Percentiles rank a stretch among this genome's conserved stretches.
These are phyloP conservation scores for Vidua chalybeata DNA, from an alignment of 2,113 vertebrate genomes.

Conservation along the genomic window DNA sequence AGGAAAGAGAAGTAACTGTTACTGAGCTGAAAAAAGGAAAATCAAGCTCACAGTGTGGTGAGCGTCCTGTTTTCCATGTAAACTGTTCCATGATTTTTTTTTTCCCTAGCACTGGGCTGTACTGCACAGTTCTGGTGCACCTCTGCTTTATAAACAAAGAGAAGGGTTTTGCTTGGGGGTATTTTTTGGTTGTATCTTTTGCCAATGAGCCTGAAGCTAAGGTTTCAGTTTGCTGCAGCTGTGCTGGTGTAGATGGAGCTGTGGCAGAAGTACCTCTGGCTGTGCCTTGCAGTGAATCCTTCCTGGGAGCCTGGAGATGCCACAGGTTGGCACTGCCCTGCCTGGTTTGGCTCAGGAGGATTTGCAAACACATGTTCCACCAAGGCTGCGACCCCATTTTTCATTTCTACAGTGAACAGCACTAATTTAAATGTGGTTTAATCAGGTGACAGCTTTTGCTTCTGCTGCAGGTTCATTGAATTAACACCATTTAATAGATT, in stretches of 20 bases:
- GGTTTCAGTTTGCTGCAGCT: neutral
- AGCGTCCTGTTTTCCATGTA: neutral
- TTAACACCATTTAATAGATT: neutral
- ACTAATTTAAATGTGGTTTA: neutral
- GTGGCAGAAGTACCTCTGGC: rapidly evolving
- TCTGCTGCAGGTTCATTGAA: neutral
- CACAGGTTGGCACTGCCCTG: neutral
- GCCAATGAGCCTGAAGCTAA: rapidly evolving
- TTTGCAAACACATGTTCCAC: neutral
- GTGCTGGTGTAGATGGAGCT: neutral
- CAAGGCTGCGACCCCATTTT: neutral
- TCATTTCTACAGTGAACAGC: neutral
- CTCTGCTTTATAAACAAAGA: neutral
- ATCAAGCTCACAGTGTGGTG: neutral
- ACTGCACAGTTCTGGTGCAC: neutral
- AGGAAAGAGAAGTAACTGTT: neutral
- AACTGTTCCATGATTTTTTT: neutral
- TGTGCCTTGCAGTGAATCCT: rapidly evolving
- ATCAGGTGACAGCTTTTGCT: neutral
- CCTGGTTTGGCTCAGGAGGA: neutral
- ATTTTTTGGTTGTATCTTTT: neutral
- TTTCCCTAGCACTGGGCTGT: neutral
- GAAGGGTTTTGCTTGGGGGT: neutral
- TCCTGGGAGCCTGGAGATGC: neutral
- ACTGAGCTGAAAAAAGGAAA: neutral